These are phyloP conservation scores for Leuciscus idus DNA, from an alignment of 2,113 vertebrate species.

Conservation along the genomic window DNA sequence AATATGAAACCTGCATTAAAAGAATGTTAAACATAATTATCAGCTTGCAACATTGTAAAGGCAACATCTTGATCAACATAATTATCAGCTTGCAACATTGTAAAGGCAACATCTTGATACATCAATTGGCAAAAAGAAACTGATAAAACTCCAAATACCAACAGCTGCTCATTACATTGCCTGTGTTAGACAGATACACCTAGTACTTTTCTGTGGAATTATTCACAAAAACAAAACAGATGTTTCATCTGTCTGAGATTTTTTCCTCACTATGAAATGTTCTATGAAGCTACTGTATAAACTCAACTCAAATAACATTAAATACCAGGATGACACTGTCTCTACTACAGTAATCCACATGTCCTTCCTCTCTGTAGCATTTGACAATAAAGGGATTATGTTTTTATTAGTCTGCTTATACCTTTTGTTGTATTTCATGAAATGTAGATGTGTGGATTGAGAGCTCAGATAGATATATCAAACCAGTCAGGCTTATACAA, in stretches of 20 bases:
- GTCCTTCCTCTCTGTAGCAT: not conserved
- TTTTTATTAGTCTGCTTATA: conserved; percentile 41
- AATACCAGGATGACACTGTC: not conserved
- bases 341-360: not conserved
- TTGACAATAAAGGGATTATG: conserved; percentile 16
- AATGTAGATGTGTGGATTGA: conserved; percentile 18
- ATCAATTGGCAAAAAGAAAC: not conserved
- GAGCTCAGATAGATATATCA: not conserved
- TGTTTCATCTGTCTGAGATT: not conserved
- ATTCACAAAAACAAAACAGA: not conserved
- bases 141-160: not conserved
- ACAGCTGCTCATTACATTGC: conserved; percentile 3
- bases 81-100: not conserved
- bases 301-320: not conserved
- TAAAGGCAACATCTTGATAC: not conserved
- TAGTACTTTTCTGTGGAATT: not conserved
- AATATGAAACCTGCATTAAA: conserved; percentile 69
- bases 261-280: not conserved
- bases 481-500: not conserved
- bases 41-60: not conserved
- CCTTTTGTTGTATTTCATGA: conserved; percentile 2
- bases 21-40: not conserved
- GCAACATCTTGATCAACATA: no score
- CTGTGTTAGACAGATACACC: not conserved
- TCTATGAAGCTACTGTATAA: not conserved